phyloP scores from a whole-genome alignment of 2,113 vertebrate genomes.

The Amazona vittata region DNA sequence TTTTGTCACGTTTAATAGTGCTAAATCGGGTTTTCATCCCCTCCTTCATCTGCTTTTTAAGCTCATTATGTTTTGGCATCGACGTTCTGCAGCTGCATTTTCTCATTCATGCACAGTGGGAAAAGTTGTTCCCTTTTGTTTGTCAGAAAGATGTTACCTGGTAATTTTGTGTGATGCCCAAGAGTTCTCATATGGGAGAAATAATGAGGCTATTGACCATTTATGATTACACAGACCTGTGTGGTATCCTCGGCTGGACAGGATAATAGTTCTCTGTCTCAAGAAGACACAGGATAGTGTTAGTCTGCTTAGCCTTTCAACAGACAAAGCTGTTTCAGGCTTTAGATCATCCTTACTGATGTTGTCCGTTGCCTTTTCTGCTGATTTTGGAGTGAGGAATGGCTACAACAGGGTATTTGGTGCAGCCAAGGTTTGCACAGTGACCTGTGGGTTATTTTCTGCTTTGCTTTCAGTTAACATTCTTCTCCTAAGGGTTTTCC shows the following conservation, averaged over 20 bases:
- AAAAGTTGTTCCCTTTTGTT: not conserved
- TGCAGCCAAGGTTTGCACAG: not conserved
- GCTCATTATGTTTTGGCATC: not conserved
- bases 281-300: not conserved
- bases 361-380: not conserved
- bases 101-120: not conserved
- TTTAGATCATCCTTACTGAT: not conserved
- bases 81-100: not conserved
- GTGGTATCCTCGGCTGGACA: not conserved
- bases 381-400: not conserved
- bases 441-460: not conserved
- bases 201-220: not conserved
- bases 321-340: not conserved
- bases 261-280: not conserved
- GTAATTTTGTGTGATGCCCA: not conserved
- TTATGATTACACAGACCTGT: not conserved
- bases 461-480: not conserved
- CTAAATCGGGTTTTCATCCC: constrained; percentile 6
- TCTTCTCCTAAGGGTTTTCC: not conserved
- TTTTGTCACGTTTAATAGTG: not conserved
- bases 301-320: not conserved
- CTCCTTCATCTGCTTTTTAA: constrained; percentile 25
- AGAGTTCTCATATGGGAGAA: not conserved
- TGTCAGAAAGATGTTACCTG: not conserved
- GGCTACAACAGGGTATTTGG: not conserved